Percentiles rank a stretch among this genome's conserved stretches.
phyloP scores from a whole-genome alignment of 2,888 invertebrate species.

The Epistrophe eligans region DNA sequence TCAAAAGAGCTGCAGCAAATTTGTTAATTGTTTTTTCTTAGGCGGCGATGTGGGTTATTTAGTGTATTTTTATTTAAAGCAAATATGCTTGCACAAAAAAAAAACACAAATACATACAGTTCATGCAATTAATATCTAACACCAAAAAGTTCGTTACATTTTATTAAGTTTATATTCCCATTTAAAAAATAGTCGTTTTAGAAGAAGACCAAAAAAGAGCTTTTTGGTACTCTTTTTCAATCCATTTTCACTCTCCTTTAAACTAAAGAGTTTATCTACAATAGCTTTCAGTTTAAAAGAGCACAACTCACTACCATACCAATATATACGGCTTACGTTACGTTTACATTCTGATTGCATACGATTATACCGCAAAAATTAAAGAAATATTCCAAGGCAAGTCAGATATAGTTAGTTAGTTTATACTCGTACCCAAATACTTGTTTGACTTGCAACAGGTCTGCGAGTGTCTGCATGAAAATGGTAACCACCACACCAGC shows the following conservation, averaged over 20 bases:
- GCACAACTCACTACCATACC: not conserved
- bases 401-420: slow-evolving; percentile 51
- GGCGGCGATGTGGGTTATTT: too few species aligned
- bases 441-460: slow-evolving; percentile 60
- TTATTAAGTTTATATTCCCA: not conserved
- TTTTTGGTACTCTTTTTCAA: not conserved
- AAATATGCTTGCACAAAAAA: too few species aligned
- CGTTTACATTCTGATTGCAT: slow-evolving; percentile 45
- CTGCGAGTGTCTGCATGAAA: slow-evolving; percentile 46
- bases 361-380: slow-evolving; percentile 51
- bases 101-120: too few species aligned
- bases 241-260: too few species aligned
- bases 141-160: not conserved
- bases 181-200: not conserved
- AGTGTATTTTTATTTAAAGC: too few species aligned
- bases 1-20: too few species aligned
- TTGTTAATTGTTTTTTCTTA: too few species aligned
- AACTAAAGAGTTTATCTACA: not conserved
- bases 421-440: slow-evolving; percentile 50
- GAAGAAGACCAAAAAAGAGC: not conserved
- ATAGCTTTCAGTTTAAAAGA: slow-evolving; percentile 35
- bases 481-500: slow-evolving; percentile 54
- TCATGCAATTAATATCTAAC: too few species aligned
- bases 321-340: slow-evolving; percentile 36
- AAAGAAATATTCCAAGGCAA: slow-evolving; percentile 73